A percentile compares a stretch with the other conserved stretches of the same genome.
Conservation (phyloP, 1,140 invertebrate species). For the Aphelinus atriplicis region DNA sequence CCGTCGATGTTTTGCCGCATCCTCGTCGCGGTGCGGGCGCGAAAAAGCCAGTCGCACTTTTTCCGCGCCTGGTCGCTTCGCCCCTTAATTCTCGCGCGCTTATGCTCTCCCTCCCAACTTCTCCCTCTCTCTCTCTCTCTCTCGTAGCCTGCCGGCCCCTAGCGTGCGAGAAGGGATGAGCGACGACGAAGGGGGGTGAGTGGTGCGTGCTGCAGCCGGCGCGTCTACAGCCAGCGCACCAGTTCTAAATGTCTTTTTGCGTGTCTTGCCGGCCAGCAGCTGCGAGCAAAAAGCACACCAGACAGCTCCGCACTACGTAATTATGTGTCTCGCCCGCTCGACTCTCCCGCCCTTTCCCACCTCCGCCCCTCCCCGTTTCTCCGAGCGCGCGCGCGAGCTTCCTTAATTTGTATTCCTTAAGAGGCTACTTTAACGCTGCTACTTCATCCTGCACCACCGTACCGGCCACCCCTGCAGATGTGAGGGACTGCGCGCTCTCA, state of each 20-base stretch:
- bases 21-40: background rate
- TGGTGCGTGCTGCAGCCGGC: background rate
- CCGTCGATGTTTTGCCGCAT: constrained; percentile 44
- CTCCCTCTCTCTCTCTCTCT: background rate
- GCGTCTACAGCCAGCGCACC: constrained; percentile 7
- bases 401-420: constrained; percentile 43
- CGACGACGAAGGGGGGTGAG: background rate
- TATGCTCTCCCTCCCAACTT: background rate
- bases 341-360: background rate
- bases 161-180: constrained; percentile 6
- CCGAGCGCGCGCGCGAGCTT: constrained; percentile 6
- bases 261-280: constrained; percentile 8
- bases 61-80: background rate
- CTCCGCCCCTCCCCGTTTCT: background rate
- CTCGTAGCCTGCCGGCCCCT: background rate
- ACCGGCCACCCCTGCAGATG: background rate
- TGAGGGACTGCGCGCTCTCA: constrained; percentile 15
- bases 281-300: constrained; percentile 21
- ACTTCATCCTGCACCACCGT: constrained; percentile 3
- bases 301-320: constrained; percentile 39
- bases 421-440: constrained; percentile 37
- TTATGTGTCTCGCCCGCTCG: constrained; percentile 35
- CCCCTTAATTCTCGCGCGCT: constrained; percentile 23
- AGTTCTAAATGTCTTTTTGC: constrained; percentile 39
- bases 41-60: constrained; percentile 6